A percentile compares a stretch with the other conserved stretches of the same genome.
Conservation (phyloP, 2,113 vertebrate genomes). For the Pholis gunnellus region DNA sequence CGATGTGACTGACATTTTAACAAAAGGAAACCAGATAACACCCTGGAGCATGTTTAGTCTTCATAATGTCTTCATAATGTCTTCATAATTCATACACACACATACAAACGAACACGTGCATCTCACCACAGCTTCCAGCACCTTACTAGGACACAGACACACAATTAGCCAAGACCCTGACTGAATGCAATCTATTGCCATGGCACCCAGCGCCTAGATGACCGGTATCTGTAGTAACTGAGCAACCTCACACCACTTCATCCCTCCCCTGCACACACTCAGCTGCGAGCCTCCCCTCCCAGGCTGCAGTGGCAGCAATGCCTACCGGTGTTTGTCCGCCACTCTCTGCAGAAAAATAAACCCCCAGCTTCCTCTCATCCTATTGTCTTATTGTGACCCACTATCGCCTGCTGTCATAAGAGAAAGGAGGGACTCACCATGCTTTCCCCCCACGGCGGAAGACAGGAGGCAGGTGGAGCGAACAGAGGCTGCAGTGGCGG, state of each 20-base stretch:
- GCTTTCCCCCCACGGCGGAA: conserved; percentile 34
- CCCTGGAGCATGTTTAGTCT: conserved; percentile 48
- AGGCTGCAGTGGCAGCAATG: conserved; percentile 61
- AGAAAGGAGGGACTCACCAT: conserved; percentile 73
- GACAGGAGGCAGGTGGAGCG: conserved; percentile 69
- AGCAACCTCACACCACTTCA: conserved; percentile 61
- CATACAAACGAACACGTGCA: conserved; percentile 45
- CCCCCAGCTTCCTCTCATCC: conserved; percentile 52
- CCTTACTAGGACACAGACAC: conserved; percentile 43
- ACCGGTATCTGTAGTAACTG: conserved; percentile 70
- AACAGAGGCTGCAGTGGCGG: conserved; percentile 68
- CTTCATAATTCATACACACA: conserved; percentile 10
- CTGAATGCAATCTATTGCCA: conserved; percentile 59
- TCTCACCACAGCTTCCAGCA: conserved; percentile 26
- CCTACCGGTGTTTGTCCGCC: conserved; percentile 50
- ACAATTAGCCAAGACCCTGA: conserved; percentile 45
- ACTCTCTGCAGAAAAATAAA: conserved; percentile 29
- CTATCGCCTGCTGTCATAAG: conserved; percentile 61
- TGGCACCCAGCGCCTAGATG: conserved; percentile 50
- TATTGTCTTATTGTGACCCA: conserved; percentile 66
- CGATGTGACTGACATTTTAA: conserved; percentile 53
- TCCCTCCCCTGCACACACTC: conserved; percentile 67
- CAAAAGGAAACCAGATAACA: conserved; percentile 51
- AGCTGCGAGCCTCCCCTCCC: conserved; percentile 59
- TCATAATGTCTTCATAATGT: too few relatives aligned